Base-by-base conservation (phyloP, 2,888 invertebrate species). In the Pristionchus fissidentatus region DNA sequence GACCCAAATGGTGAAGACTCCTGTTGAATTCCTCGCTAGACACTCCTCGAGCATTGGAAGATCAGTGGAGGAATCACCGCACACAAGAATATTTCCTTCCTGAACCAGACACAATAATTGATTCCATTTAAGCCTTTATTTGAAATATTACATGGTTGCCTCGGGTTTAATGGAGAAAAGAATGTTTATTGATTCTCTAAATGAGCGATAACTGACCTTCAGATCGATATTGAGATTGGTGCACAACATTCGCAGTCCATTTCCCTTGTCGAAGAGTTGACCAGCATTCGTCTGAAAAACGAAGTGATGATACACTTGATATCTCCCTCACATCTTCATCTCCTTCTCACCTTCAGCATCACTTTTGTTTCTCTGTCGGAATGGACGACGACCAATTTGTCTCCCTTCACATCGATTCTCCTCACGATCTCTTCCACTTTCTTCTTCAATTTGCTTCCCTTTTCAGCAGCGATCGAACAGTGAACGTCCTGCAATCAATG, bases 1-100 rank as follows among this genome's bases (percentile, higher is more conserved):
- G 26, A 92, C 91, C 91, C 92, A 92, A 26, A 92, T 91, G 8
- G 92, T 92, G 84, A 87, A 92, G 0, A 91, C 90, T 41, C 88
- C 90, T 0, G 86, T 80, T 2, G 89, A 86, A 85, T 92, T 91
- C 49, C 85, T 83, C n/a, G 85, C 79, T 82, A 92, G 85, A 81
- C 92, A 92, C 60, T 88, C 89, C 75, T 88, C 86, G 29, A 92
- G 84, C 92, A 92, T 92, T 0, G 92, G 92, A 29, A 92, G 86
- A 85, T 92, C 92, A 3, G 92, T 91, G 0, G 86, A 85, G 2
- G 91, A 91, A 85, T 92, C 92, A 52, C 92, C 92, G 82, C 92
- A 92, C 5, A 92, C 90, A 49, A 92, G 85, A 70, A 92, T 90
- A 32, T 90, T 91, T 66, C 92, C 92, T 62, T 90, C 89, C 86